phyloP scores from a whole-genome alignment of 92 coral and sea anemone genomes.

The Actinostola sp. region DNA sequence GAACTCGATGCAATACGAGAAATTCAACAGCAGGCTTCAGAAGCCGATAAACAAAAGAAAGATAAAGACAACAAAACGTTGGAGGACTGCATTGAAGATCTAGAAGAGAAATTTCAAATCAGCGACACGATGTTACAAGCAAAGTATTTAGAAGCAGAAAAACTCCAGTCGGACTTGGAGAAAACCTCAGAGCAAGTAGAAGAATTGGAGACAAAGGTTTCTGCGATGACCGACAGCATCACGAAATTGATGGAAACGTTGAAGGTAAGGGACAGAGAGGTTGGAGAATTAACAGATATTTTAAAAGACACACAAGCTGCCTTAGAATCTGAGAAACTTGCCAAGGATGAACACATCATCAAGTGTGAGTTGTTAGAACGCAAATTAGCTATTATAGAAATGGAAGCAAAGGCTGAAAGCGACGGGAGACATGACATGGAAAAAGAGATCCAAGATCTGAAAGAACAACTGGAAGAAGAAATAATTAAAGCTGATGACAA shows the following conservation, averaged over 20 bases:
- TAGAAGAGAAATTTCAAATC: constrained; percentile 51
- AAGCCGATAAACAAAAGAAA: constrained; percentile 42
- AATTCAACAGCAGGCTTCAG: constrained; percentile 42
- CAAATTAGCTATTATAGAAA: constrained; percentile 57
- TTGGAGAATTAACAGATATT: constrained; percentile 52
- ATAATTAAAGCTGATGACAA: constrained; percentile 51
- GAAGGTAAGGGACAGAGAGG: constrained; percentile 51
- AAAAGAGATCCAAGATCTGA: constrained; percentile 44
- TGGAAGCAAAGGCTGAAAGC: constrained; percentile 50
- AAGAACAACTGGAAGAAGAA: constrained; percentile 45
- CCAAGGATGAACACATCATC: constrained; percentile 66
- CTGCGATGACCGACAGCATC: constrained; percentile 49
- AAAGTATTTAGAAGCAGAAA: constrained; percentile 45
- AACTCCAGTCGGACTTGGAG: constrained; percentile 43
- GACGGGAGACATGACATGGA: constrained; percentile 38
- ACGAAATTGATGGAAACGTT: constrained; percentile 27
- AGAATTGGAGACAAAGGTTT: constrained; percentile 50
- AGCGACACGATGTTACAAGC: constrained; percentile 51
- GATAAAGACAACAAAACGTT: constrained; percentile 28
- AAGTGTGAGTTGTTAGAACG: constrained; percentile 76
- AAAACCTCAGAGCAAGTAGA: constrained; percentile 42
- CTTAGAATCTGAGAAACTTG: constrained; percentile 67
- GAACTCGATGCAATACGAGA: constrained; percentile 64
- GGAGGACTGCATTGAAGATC: constrained; percentile 43
- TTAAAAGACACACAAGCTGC: constrained; percentile 57